phyloP scores from a whole-genome alignment of 2,113 vertebrate species.

The Thryonomys swinderianus region DNA sequence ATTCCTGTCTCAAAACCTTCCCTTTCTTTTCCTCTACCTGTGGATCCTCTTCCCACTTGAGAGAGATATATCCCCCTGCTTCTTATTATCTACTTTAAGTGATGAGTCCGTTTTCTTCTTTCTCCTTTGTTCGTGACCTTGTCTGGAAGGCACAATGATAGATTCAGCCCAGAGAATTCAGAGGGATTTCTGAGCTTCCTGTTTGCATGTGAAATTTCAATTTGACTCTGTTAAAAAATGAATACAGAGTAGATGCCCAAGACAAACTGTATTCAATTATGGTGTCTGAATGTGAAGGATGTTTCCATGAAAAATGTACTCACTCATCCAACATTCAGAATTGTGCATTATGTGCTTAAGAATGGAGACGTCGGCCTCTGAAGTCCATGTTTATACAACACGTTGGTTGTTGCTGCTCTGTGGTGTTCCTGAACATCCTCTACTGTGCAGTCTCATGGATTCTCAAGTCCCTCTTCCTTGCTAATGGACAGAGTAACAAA shows the following conservation, averaged over 20 bases:
- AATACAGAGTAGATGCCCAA: constrained; percentile 55
- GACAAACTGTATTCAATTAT: constrained; percentile 35
- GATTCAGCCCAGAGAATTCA: background rate
- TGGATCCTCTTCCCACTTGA: background rate
- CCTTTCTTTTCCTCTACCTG: background rate
- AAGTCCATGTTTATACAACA: background rate
- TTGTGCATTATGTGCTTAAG: background rate
- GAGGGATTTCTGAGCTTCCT: constrained; percentile 25
- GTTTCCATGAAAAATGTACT: constrained; percentile 64
- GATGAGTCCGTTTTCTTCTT: background rate
- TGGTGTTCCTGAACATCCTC: background rate
- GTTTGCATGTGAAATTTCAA: constrained; percentile 55
- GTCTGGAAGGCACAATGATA: background rate
- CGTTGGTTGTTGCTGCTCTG: background rate
- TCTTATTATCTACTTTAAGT: background rate
- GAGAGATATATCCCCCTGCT: background rate
- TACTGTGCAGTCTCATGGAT: background rate
- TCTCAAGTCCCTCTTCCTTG: background rate
- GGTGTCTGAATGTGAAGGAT: constrained; percentile 50
- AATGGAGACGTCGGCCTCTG: constrained; percentile 32
- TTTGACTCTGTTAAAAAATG: constrained; percentile 45
- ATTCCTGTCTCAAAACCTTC: background rate
- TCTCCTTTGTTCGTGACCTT: background rate
- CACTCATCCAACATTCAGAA: constrained; percentile 29
- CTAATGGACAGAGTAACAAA: background rate